phyloP scores from a whole-genome alignment of 2,113 vertebrate genomes.

The Etheostoma spectabile region DNA sequence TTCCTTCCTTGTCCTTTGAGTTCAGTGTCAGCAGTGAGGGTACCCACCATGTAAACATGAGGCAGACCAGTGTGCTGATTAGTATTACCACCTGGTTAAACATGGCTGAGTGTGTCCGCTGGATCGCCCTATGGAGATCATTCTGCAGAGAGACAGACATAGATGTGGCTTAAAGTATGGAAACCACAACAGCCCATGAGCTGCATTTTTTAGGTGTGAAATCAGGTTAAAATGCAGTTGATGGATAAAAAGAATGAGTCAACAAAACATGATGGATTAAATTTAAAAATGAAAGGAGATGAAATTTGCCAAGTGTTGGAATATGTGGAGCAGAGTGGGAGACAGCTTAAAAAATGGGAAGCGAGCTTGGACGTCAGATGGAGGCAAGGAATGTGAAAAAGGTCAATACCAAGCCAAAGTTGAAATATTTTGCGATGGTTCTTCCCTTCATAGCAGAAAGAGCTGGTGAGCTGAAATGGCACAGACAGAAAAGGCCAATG shows the following conservation, averaged over 20 bases:
- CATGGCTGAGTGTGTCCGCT: constrained; percentile 89
- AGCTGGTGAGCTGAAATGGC: constrained; percentile 37
- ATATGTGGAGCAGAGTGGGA: constrained; percentile 4
- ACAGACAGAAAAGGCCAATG: constrained; percentile 28
- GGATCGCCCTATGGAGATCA: constrained; percentile 88
- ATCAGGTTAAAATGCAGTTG: constrained; percentile 1
- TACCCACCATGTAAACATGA: constrained; percentile 90
- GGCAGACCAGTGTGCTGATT: constrained; percentile 88
- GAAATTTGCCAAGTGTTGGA: background rate
- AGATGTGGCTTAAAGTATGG: background rate
- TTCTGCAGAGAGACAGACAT: constrained; percentile 77
- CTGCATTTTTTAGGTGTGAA: background rate
- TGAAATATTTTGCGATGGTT: constrained; percentile 29
- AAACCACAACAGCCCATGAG: background rate
- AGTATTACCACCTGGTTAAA: constrained; percentile 91
- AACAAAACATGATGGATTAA: background rate
- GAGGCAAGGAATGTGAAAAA: constrained; percentile 9
- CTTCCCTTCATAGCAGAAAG: constrained; percentile 40
- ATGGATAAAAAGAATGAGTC: background rate
- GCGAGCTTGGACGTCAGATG: constrained; percentile 4
- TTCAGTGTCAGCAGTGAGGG: constrained; percentile 17
- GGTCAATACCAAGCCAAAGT: background rate
- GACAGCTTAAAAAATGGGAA: constrained; percentile 12
- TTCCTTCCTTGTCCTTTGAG: background rate
- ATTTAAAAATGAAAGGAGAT: constrained; percentile 20